phyloP scores from a whole-genome alignment of 2,888 invertebrate species.

The Kryphioiulus occultus region DNA sequence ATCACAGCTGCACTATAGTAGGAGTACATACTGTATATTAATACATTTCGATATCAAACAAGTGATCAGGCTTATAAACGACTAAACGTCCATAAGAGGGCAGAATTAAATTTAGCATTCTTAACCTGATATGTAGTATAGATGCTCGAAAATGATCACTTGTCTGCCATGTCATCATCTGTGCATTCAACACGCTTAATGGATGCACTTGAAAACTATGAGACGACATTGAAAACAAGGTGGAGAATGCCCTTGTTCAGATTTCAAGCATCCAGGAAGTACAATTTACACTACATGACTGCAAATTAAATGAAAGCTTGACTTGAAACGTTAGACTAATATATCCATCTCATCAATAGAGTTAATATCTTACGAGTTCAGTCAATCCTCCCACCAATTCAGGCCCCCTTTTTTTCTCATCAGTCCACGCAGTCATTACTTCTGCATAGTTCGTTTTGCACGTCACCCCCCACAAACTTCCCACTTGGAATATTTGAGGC shows the following conservation, averaged over 20 bases:
- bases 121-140: not conserved
- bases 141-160: not conserved
- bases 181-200: not conserved
- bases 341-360: slow-evolving; percentile 19
- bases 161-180: slow-evolving; percentile 2
- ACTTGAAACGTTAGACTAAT: not conserved
- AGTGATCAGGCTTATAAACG: too few species aligned
- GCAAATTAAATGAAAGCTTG: not conserved
- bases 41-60: too few species aligned
- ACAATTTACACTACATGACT: not conserved
- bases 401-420: not conserved
- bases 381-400: not conserved
- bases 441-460: not conserved
- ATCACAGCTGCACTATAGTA: too few species aligned
- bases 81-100: too few species aligned
- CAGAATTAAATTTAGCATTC: too few species aligned
- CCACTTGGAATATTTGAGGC: slow-evolving; percentile 35
- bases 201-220: not conserved
- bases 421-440: slow-evolving; percentile 12
- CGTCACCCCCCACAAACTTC: slow-evolving; percentile 33
- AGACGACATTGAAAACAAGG: not conserved
- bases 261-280: not conserved
- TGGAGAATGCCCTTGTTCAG: not conserved
- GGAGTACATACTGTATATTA: too few species aligned
- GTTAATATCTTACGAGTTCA: slow-evolving; percentile 17